Evolutionary conservation across 1,140 invertebrate genomes (phyloP), one percentile per base, ranked within the genome.

Genomic region (Ceratina australensis): DNA sequence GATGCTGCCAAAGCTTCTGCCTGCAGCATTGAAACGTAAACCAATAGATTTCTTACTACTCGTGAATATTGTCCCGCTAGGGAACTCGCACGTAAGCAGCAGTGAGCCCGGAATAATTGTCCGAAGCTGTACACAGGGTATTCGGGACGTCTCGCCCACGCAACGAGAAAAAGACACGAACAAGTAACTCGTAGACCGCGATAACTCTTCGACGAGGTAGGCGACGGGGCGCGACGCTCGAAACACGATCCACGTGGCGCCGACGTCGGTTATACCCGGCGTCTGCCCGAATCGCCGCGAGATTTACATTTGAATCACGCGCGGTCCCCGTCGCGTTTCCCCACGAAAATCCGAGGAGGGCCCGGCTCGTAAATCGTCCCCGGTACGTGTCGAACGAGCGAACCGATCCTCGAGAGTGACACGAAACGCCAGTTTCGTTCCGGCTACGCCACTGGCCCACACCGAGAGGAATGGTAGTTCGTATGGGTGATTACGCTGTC

Each of bases 401-500:
- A 26, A 68, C 81, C 81, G 79, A 83, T 83, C 79, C 83, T 83
- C 63, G 56, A 77, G 56, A 77, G 61, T 72, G 77, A 83, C 80
- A 75, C 76, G 59, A 56, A n/a, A 68, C 63, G 24, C 50, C 18
- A 3, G 22, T 69, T 69, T 78, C 60, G 54, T 56, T 74, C 20
- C 56, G 71, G 52, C 74, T 79, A 84, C 82, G 81, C 84, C 85
- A 84, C 63, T 86, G 84, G 42, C n/a, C 63, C 77, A 54, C 49
- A 54, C 52, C 64, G 20, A 50, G 61, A 79, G 12, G 22, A 42
- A 84, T 83, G 80, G 89, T 89, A 91, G 89, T 90, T 89, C 83
- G 89, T 90, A 84, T 89, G 84, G 89, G 86, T 91, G 90, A 92
- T 92, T 92, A 92, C 89, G 87, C 90, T 90, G 91, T 92, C 24